Evolutionary conservation across 2,797 vertebrate genomes (phyloP).

Genomic region (Pangasius djambal): DNA sequence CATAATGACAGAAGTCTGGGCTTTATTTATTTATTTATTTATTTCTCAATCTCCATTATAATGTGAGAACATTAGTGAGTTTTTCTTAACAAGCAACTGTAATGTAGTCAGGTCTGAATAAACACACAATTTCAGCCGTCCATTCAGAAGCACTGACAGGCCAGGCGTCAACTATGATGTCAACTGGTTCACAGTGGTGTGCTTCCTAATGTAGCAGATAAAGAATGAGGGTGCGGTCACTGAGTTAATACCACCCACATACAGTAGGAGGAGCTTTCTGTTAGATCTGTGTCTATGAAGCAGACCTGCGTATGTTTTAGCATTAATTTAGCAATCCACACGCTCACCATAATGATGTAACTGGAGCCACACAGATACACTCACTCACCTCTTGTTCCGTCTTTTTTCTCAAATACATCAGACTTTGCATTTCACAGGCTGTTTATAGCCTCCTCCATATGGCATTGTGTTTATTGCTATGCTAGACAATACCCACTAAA

Average conservation of each 20-base stretch:
- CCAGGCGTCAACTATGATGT: neutral
- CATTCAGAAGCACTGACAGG: neutral
- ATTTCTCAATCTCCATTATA: neutral
- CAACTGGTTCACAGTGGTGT: neutral
- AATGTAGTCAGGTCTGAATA: neutral
- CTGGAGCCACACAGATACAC: neutral
- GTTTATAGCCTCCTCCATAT: conserved; percentile 31
- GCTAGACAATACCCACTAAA: conserved; percentile 29
- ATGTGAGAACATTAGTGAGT: neutral
- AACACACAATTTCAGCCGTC: neutral
- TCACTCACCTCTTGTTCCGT: neutral
- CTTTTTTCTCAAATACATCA: neutral
- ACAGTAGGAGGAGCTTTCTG: neutral
- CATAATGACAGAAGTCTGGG: neutral
- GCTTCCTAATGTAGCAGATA: neutral
- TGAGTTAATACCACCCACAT: neutral
- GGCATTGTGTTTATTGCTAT: conserved; percentile 34
- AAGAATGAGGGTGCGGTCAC: neutral
- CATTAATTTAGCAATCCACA: neutral
- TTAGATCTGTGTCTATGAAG: neutral
- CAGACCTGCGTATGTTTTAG: neutral
- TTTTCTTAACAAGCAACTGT: neutral
- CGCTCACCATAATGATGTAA: neutral
- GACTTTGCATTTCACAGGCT: conserved; percentile 32
- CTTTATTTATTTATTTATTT: too few relatives aligned